Evolutionary conservation across 1,140 invertebrate species (phyloP).

Genomic region (Pteromalus puparum): DNA sequence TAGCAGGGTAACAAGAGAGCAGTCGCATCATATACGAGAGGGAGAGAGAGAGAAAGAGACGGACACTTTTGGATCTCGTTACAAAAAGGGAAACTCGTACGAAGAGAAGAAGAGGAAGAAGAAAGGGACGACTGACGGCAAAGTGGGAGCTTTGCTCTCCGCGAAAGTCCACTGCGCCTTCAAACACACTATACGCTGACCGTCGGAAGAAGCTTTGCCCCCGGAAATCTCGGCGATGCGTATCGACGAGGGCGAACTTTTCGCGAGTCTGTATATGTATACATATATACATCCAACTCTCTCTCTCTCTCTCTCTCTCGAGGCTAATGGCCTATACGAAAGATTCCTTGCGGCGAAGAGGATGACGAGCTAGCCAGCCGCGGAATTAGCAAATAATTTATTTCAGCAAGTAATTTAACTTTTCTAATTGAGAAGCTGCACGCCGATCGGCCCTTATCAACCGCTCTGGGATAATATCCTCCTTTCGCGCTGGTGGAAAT

Average conservation of each 20-base stretch:
- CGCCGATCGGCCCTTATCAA: slow-evolving; percentile 1
- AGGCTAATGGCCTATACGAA: neutral
- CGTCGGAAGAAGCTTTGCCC: neutral
- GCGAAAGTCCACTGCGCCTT: too few species aligned
- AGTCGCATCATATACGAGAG: neutral
- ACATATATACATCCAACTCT: neutral
- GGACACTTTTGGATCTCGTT: slow-evolving; percentile 38
- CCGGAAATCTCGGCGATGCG: neutral
- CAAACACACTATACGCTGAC: too few species aligned
- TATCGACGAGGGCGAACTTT: neutral
- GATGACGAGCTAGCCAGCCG: neutral
- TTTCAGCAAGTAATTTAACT: slow-evolving; percentile 67
- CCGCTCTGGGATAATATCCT: neutral
- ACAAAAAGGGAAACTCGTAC: neutral
- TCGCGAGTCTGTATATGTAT: neutral
- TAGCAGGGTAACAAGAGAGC: neutral
- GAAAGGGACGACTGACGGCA: neutral
- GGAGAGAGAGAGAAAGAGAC: neutral
- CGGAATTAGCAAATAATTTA: slow-evolving; percentile 65
- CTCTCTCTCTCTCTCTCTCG: neutral
- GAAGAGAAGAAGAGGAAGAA: neutral
- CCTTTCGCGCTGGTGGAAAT: too few species aligned
- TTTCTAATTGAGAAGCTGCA: slow-evolving; percentile 59
- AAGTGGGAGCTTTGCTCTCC: neutral
- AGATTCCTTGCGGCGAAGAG: neutral